Base-by-base conservation (phyloP, 2,888 invertebrate genomes). In the Pristionchus japonicus region DNA sequence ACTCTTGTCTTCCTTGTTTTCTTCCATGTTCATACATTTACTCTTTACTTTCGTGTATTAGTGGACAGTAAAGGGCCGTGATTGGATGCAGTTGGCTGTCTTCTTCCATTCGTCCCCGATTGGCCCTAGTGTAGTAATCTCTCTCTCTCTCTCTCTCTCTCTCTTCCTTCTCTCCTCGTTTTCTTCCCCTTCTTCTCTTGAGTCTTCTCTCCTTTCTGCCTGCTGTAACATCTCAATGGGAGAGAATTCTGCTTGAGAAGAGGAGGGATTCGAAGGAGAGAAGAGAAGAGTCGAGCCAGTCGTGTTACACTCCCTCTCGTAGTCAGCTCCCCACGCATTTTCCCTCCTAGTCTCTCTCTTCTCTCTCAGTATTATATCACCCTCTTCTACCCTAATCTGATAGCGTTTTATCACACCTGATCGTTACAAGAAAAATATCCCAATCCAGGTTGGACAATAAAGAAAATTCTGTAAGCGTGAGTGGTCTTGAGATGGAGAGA, bases 381-480 rank as follows among this genome's bases (percentile, higher is more conserved):
- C 77, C 77, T 47, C 77, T 40, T 77, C 37, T 70, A 70, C 70
- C 70, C 70, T 70, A 70, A 70, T 70, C 70, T 77, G 77, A 77
- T 77, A 77, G 77, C 77, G 77, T 77, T 77, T 74, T 70, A 70
- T 70, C 40, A 43, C 77, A 77, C 43, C 77, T 47, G 77, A 77
- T 77, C 77, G 77, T 77, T 77, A 77, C 77, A 77, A 43, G 77
- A 77, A 77, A 77, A 77, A 77, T 27, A 43, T n/a, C n/a, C 77
- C 77, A 77, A 77, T 77, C 77, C 77, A 77, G 77, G 77, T 77
- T 77, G 77, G 77, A 77, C 47, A 77, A 77, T 77, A 77, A 77
- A 77, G 77, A 77, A 77, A 77, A 77, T 47, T 47, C n/a, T 77
- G 77, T 77, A 77, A 77, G 70, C 37, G 70, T 23, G 57, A 57